Percentiles rank a stretch among this genome's conserved stretches.
phyloP scores from a whole-genome alignment of 2,797 vertebrate species.

The Intellagama lesueurii region DNA sequence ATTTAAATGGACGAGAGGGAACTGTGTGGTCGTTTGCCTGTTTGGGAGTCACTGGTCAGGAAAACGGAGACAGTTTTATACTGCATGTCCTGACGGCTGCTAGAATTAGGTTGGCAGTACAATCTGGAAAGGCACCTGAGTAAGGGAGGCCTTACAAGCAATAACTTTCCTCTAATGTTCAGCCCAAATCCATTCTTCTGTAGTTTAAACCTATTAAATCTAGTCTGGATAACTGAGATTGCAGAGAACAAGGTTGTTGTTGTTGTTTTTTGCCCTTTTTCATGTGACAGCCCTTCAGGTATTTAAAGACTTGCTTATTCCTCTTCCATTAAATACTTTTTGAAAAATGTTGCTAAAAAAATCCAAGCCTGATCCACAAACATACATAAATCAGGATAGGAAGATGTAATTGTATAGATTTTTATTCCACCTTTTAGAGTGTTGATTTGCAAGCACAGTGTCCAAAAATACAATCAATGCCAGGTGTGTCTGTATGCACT shows the following conservation, averaged over 20 bases:
- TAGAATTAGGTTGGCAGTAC: constrained; percentile 9
- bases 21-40: not conserved
- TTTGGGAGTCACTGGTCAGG: not conserved
- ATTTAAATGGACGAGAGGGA: not conserved
- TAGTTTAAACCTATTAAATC: not conserved
- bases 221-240: not conserved
- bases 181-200: not conserved
- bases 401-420: not conserved
- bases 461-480: not conserved
- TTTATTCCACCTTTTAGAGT: not conserved
- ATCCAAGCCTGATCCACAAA: not conserved
- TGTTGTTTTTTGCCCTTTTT: not conserved
- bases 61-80: not conserved
- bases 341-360: not conserved
- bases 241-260: not conserved
- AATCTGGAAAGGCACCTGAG: not conserved
- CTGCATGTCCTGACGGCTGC: not conserved
- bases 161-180: not conserved
- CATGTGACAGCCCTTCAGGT: not conserved
- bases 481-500: not conserved
- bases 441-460: not conserved
- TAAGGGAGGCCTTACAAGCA: not conserved
- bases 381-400: no score
- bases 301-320: not conserved
- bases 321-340: no score